Evolutionary conservation across 2,888 invertebrate species (phyloP), one percentile per base, ranked within the genome.

Genomic region (Chaetoderma sp.): DNA sequence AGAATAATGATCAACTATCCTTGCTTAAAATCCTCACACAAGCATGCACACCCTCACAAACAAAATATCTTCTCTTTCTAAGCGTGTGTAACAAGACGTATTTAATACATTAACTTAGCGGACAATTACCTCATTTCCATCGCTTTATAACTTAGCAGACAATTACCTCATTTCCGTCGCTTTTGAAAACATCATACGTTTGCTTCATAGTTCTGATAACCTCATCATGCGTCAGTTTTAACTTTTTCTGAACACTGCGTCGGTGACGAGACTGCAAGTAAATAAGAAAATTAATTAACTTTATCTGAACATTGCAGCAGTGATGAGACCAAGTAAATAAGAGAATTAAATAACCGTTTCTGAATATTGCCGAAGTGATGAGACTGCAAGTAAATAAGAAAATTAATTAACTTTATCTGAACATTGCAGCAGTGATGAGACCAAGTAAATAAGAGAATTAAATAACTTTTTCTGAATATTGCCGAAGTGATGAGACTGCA

Each of bases 341-440:
- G n/a, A n/a, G n/a, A n/a, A n/a, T n/a, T n/a, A n/a, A n/a, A 76
- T 50, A 87, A 74, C 36, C 77, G 76, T 60, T 75, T 78, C 64
- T 81, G 76, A 4, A 81, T 72, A 39, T 72, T 71, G 91, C 90
- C 81, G 89, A 91, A 3, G 90, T 86, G 83, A 30, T 74, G 70
- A 5, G 78, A 79, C 79, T 79, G 61, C 10, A 27, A 49, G 4
- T 8, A 36, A 36, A 25, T 10, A 59, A 60, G n/a, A 60, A 21
- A 13, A 6, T n/a, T 18, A 30, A 54, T 33, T 21, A 2, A 45
- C 32, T 5, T 47, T 21, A 0, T 28, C 23, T 27, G 13, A 54
- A 42, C n/a, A 32, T 3, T n/a, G n/a, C 8, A 8, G 27, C 8
- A 56, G 8, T 16, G 13, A 36, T 5, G n/a, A 59, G 32, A 59